Conservation (phyloP, 2,113 vertebrate species). For the Cercocebus atys region DNA sequence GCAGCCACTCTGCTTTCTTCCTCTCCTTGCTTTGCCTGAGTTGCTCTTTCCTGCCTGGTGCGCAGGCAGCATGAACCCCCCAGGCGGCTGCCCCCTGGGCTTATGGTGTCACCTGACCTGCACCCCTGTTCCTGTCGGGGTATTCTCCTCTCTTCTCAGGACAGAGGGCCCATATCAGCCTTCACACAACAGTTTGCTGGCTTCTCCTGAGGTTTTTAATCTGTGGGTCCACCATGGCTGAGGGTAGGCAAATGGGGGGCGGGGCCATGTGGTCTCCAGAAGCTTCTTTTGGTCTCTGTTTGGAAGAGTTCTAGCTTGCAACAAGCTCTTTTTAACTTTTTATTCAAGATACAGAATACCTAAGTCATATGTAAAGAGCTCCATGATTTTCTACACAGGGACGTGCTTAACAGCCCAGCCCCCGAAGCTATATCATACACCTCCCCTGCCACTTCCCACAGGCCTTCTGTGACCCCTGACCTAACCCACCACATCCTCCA, state of each 20-base stretch:
- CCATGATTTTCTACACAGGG: neutral
- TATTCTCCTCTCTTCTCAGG: neutral
- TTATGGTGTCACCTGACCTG: neutral
- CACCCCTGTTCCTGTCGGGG: neutral
- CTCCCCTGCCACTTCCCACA: neutral
- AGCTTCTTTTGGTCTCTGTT: neutral
- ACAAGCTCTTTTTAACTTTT: neutral
- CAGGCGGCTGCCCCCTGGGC: neutral
- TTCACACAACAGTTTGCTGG: neutral
- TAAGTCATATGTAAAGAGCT: neutral
- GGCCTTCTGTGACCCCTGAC: neutral
- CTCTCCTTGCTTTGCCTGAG: neutral
- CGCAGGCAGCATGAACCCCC: neutral
- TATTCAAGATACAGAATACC: neutral
- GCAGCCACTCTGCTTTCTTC: neutral
- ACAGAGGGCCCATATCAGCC: neutral
- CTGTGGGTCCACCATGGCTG: neutral
- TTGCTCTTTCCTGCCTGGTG: no score
- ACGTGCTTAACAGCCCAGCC: no score
- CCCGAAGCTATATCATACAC: neutral
- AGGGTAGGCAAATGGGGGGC: neutral
- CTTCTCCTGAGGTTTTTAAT: neutral
- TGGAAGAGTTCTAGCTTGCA: neutral
- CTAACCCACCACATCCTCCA: neutral
- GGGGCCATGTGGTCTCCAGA: neutral